These are phyloP conservation scores for Leptopilina boulardi DNA, from an alignment of 1,140 invertebrate species.

Conservation along the genomic window DNA sequence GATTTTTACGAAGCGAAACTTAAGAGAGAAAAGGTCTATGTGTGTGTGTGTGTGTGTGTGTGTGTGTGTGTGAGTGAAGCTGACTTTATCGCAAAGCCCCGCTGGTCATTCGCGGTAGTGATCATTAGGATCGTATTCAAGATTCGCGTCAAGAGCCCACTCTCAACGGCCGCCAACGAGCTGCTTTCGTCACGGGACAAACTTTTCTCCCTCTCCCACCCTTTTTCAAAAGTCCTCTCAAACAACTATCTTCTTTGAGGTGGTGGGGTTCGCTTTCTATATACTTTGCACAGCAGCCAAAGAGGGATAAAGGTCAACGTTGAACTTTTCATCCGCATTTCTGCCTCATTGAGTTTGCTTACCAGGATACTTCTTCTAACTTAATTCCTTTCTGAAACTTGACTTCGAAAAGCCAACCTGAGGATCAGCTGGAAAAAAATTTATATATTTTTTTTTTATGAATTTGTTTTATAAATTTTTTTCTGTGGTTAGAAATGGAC, in stretches of 20 bases:
- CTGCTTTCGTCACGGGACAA: neutral
- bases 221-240: neutral
- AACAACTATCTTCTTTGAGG: neutral
- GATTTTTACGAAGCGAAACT: too few relatives aligned
- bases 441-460: neutral
- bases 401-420: neutral
- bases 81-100: neutral
- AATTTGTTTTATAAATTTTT: too few relatives aligned
- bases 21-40: too few relatives aligned
- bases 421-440: neutral
- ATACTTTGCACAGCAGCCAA: neutral
- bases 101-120: slow-evolving; percentile 35
- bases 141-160: neutral
- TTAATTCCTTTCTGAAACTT: slow-evolving; percentile 7
- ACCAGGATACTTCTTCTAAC: slow-evolving; percentile 24
- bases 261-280: too few relatives aligned
- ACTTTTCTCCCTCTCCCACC: slow-evolving; percentile 21
- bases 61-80: too few relatives aligned
- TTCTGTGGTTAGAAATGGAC: too few relatives aligned
- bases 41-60: too few relatives aligned
- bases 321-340: slow-evolving; percentile 30
- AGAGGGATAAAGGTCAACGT: slow-evolving; percentile 20
- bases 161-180: neutral
- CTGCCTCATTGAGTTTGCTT: slow-evolving; percentile 21
- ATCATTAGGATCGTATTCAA: slow-evolving; percentile 52